Percentiles rank a stretch among this genome's conserved stretches.
These are phyloP conservation scores for Actias luna DNA, from an alignment of 2,888 invertebrate genomes.

Conservation along the genomic window DNA sequence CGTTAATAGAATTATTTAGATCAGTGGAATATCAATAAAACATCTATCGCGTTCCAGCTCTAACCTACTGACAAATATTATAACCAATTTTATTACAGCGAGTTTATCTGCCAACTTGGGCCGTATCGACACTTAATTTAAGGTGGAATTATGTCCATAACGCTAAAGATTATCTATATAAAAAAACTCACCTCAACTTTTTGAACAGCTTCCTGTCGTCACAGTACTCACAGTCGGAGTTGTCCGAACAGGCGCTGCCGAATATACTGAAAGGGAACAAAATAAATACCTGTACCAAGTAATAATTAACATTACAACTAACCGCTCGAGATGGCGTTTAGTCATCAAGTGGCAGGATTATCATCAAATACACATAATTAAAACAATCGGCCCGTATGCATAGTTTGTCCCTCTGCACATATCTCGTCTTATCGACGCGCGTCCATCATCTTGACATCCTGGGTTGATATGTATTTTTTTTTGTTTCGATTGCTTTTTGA, in stretches of 20 bases:
- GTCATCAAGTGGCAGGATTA: constrained; percentile 29
- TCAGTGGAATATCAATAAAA: too few relatives aligned
- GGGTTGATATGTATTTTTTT: not conserved
- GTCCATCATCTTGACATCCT: not conserved
- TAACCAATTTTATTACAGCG: too few relatives aligned
- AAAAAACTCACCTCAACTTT: constrained; percentile 29
- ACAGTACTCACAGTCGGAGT: constrained; percentile 69
- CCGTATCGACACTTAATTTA: too few relatives aligned
- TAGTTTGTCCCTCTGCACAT: not conserved
- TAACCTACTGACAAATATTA: too few relatives aligned
- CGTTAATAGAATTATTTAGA: too few relatives aligned
- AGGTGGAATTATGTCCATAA: too few relatives aligned
- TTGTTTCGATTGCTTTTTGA: not conserved
- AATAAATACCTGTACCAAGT: constrained; percentile 1
- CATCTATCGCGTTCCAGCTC: too few relatives aligned
- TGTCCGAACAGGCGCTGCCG: constrained; percentile 64
- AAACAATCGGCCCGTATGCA: not conserved
- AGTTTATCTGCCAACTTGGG: too few relatives aligned
- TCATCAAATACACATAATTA: constrained; percentile 15
- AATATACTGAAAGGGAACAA: constrained; percentile 53
- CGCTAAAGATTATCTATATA: not conserved
- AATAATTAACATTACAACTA: not conserved
- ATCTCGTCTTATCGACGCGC: not conserved
- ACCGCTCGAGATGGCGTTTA: constrained; percentile 11
- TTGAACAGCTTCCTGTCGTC: constrained; percentile 44